These are phyloP conservation scores for Smittia aterrima DNA, from an alignment of 2,888 invertebrate species.

Conservation along the genomic window DNA sequence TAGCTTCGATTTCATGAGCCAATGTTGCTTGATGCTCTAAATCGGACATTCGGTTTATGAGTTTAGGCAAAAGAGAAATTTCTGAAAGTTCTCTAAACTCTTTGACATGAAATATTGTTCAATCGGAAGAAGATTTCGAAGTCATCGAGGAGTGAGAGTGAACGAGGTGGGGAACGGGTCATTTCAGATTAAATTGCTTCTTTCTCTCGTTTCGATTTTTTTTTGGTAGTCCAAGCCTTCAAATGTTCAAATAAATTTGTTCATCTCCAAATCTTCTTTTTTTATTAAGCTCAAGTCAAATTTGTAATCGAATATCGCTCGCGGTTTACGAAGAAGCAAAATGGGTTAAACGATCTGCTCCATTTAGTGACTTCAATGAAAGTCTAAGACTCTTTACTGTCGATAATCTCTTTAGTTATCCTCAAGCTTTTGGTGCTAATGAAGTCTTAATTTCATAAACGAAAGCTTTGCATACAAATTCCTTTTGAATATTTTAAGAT, in stretches of 20 bases:
- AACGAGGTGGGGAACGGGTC: neutral
- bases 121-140: too few species aligned
- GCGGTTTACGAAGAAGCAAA: neutral
- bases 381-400: too few species aligned
- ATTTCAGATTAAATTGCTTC: neutral
- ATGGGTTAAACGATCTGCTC: neutral
- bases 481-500: too few species aligned
- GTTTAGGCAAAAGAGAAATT: neutral
- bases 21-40: neutral
- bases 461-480: too few species aligned
- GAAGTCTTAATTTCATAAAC: too few species aligned
- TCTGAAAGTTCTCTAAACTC: neutral
- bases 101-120: neutral
- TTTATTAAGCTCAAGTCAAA: neutral
- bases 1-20: neutral
- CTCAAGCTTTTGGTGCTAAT: too few species aligned
- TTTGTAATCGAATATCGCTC: neutral
- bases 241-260: too few species aligned
- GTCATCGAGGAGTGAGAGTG: neutral
- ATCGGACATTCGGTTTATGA: neutral
- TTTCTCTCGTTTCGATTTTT: too few species aligned
- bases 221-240: too few species aligned
- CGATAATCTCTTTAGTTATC: too few species aligned
- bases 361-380: neutral
- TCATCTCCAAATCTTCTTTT: too few species aligned